These are phyloP conservation scores for Drosophila heteroneura DNA, from an alignment of 2,888 invertebrate species.

Conservation along the genomic window DNA sequence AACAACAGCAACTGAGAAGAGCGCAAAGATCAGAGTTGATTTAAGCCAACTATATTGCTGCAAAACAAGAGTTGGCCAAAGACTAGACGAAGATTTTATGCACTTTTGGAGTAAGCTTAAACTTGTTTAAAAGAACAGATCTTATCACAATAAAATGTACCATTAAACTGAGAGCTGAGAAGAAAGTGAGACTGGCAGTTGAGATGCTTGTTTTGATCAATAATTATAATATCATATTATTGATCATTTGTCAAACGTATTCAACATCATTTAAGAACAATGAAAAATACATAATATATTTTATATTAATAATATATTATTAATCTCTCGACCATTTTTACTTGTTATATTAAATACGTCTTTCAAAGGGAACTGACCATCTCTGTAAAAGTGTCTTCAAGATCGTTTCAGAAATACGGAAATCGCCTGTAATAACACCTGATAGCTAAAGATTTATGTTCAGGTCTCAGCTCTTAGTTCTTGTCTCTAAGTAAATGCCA, in stretches of 20 bases:
- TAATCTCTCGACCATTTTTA: too few species aligned
- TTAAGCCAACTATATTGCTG: conserved; percentile 37
- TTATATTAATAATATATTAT: too few species aligned
- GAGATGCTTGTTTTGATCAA: neutral
- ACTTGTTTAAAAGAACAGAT: neutral
- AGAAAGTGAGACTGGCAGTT: neutral
- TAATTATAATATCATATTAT: neutral
- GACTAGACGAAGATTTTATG: conserved; percentile 6
- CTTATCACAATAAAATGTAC: neutral
- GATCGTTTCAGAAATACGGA: neutral
- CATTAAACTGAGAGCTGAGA: neutral
- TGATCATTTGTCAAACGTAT: too few species aligned
- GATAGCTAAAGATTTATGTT: neutral
- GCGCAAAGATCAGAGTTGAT: conserved; percentile 56
- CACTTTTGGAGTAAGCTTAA: conserved; percentile 2
- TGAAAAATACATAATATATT: too few species aligned
- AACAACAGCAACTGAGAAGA: conserved; percentile 28
- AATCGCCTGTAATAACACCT: neutral
- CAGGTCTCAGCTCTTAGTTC: neutral
- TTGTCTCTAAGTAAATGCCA: neutral
- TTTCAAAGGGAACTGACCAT: neutral
- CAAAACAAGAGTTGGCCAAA: neutral
- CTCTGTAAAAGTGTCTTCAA: neutral
- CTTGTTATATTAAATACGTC: neutral
- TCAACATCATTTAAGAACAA: too few species aligned